phyloP scores from a whole-genome alignment of 2,113 vertebrate genomes.

The Smithornis capensis region DNA sequence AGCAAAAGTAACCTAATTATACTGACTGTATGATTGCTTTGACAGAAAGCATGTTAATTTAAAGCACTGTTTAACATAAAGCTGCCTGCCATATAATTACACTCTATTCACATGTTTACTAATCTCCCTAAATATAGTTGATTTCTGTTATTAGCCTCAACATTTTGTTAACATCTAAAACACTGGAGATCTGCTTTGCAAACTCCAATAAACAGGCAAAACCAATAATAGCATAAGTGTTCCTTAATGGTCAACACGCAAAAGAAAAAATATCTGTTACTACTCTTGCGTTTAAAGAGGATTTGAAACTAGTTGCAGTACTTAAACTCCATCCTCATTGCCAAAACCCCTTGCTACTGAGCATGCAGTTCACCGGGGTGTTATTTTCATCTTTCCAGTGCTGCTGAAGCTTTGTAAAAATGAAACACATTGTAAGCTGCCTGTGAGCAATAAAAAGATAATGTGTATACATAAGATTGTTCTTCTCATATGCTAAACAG shows the following conservation, averaged over 20 bases:
- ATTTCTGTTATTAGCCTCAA: constrained; percentile 63
- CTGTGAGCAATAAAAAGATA: constrained; percentile 10
- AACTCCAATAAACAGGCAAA: constrained; percentile 54
- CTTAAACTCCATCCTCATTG: background rate
- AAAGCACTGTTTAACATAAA: constrained; percentile 62
- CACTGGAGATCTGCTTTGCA: constrained; percentile 50
- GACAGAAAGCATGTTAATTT: constrained; percentile 52
- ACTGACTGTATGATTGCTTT: constrained; percentile 15
- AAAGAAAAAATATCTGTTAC: background rate
- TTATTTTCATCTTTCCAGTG: background rate
- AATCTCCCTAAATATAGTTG: constrained; percentile 54
- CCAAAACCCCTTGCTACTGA: background rate
- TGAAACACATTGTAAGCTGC: background rate
- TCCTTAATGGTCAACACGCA: background rate
- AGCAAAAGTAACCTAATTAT: constrained; percentile 42
- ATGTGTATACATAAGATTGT: background rate
- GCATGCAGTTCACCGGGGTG: accelerated
- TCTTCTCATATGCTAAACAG: constrained; percentile 14
- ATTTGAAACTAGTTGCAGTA: background rate
- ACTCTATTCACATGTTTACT: constrained; percentile 64
- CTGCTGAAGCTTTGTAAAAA: constrained; percentile 15
- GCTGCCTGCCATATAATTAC: constrained; percentile 62
- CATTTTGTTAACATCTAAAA: constrained; percentile 46
- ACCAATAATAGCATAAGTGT: background rate
- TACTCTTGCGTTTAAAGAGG: background rate